Conservation (phyloP, 2,113 vertebrate genomes). For the Pygoscelis adeliae region DNA sequence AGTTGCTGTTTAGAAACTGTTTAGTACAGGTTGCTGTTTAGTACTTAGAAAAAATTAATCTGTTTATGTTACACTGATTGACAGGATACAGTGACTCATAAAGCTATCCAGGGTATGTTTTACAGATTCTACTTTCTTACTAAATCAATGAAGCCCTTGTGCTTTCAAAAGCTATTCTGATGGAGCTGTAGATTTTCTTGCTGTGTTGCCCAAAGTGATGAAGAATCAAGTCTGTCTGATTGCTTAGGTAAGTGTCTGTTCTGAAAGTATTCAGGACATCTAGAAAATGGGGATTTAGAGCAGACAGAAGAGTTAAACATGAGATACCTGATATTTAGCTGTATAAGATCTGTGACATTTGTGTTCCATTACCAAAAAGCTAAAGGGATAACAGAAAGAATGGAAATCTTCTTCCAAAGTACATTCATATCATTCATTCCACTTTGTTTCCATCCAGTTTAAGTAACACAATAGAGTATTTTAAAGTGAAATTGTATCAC, state of each 20-base stretch:
- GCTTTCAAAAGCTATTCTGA: background rate
- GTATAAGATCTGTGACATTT: background rate
- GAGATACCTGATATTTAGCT: background rate
- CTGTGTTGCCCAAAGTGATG: background rate
- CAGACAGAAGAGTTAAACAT: background rate
- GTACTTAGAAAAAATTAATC: background rate
- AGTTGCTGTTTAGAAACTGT: background rate
- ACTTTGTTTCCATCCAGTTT: background rate
- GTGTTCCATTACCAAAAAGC: background rate
- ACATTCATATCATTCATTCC: background rate
- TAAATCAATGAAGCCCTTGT: background rate
- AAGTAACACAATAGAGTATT: background rate
- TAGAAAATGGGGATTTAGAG: background rate
- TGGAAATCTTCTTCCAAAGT: background rate
- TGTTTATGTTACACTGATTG: background rate
- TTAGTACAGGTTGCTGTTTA: background rate
- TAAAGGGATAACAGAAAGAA: background rate
- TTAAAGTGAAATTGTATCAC: background rate
- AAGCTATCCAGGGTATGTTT: background rate
- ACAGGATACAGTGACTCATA: background rate
- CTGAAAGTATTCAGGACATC: background rate
- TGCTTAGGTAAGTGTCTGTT: background rate
- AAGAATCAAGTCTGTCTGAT: background rate
- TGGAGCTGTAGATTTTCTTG: background rate
- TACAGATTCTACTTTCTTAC: background rate